phyloP scores from a whole-genome alignment of 1,140 invertebrate species.

The Aphelinus certus region DNA sequence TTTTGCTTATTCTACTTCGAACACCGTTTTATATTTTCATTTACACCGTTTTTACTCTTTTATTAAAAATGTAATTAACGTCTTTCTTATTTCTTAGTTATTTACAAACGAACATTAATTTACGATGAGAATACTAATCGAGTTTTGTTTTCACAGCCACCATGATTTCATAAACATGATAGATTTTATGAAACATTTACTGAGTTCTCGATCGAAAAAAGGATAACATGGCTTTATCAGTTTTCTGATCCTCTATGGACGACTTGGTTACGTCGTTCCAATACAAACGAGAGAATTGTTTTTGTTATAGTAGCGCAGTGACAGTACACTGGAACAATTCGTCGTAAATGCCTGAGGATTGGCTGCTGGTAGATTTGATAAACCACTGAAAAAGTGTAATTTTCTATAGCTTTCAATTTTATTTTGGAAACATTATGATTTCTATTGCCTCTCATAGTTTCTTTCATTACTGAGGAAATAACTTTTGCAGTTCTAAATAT shows the following conservation, averaged over 20 bases:
- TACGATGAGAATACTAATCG: conserved; percentile 35
- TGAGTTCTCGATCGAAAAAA: conserved; percentile 22
- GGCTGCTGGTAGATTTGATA: conserved; percentile 47
- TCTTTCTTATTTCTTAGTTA: conserved; percentile 26
- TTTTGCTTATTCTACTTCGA: too few relatives aligned
- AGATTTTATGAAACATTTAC: conserved; percentile 5
- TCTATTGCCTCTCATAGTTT: too few relatives aligned
- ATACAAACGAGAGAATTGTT: conserved; percentile 63
- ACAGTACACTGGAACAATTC: conserved; percentile 61
- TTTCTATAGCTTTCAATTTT: too few relatives aligned
- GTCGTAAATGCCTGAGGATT: conserved; percentile 57
- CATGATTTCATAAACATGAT: conserved; percentile 1
- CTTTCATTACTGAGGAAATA: too few relatives aligned
- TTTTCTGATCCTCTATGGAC: not conserved
- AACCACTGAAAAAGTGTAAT: conserved; percentile 48
- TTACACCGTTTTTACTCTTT: too few relatives aligned
- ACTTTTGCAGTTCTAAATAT: conserved; percentile 13
- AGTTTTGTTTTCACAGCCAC: conserved; percentile 39
- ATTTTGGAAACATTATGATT: too few relatives aligned
- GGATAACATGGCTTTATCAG: conserved; percentile 21
- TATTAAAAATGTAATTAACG: too few relatives aligned
- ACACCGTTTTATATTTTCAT: too few relatives aligned
- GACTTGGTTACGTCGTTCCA: conserved; percentile 47
- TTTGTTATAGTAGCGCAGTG: conserved; percentile 60
- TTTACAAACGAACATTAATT: conserved; percentile 14